Conservation (phyloP, 2,113 vertebrate species). For the Gavia stellata region DNA sequence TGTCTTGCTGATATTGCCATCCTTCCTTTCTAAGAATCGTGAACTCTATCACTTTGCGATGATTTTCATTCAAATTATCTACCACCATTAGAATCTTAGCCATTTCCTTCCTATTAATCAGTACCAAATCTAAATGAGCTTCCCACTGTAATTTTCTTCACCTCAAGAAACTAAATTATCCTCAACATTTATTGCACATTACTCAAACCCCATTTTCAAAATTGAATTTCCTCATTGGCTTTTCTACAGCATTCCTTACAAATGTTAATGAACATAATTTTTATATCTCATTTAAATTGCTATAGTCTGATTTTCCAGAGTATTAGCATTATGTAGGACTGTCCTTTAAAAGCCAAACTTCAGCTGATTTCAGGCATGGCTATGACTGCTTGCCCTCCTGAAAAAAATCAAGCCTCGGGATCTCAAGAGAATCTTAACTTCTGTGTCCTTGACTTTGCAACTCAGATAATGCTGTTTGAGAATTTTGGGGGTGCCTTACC, state of each 20-base stretch:
- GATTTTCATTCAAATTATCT: constrained; percentile 59
- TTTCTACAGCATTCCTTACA: constrained; percentile 43
- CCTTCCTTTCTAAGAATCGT: not conserved
- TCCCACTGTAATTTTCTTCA: constrained; percentile 56
- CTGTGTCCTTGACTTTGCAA: not conserved
- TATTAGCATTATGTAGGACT: not conserved
- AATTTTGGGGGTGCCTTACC: not conserved
- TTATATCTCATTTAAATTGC: constrained; percentile 28
- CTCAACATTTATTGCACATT: constrained; percentile 61
- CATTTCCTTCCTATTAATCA: constrained; percentile 55
- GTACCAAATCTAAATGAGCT: constrained; percentile 60
- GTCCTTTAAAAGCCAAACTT: not conserved
- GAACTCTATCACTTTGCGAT: constrained; percentile 31
- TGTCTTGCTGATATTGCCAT: constrained; percentile 1
- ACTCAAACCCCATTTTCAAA: constrained; percentile 59
- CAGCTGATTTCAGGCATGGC: not conserved
- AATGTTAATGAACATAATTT: constrained; percentile 54
- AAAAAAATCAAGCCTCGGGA: not conserved
- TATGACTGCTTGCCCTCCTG: not conserved
- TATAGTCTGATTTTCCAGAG: constrained; percentile 26
- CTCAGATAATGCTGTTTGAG: not conserved
- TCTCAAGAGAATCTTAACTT: not conserved
- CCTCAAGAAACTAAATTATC: constrained; percentile 59
- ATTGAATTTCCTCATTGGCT: constrained; percentile 48
- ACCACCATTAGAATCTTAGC: constrained; percentile 22